phyloP scores from a whole-genome alignment of 2,797 vertebrate genomes.

The Sarcoramphus papa region DNA sequence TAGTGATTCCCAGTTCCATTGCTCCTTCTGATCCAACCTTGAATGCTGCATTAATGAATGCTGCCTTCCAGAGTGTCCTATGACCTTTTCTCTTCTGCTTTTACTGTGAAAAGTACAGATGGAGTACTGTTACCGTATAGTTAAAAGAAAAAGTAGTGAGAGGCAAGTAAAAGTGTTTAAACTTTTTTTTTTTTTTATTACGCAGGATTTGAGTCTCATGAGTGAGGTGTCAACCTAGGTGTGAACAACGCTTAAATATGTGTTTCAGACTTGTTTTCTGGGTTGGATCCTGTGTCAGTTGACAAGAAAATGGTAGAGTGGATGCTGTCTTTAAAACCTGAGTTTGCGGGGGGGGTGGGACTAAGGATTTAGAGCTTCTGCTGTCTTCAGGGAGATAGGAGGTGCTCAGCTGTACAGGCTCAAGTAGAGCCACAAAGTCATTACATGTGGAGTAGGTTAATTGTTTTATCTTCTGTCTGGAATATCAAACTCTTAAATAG shows the following conservation, averaged over 20 bases:
- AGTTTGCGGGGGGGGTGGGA: background rate
- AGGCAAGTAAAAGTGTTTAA: background rate
- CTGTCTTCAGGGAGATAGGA: background rate
- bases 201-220: background rate
- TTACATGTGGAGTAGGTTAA: background rate
- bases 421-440: background rate
- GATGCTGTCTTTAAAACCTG: background rate
- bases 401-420: background rate
- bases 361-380: background rate
- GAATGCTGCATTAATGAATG: background rate
- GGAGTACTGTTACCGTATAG: background rate
- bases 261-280: background rate
- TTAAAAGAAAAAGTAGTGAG: background rate
- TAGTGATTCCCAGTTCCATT: background rate
- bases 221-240: background rate
- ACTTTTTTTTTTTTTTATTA: background rate
- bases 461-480: background rate
- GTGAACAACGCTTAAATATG: background rate
- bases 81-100: background rate
- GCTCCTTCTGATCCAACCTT: background rate
- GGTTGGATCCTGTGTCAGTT: background rate
- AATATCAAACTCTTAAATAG: background rate
- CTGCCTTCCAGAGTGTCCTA: background rate
- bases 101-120: background rate
- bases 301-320: background rate